Conservation (phyloP, 23 tunicate genomes). For the Ciona savignyi region DNA sequence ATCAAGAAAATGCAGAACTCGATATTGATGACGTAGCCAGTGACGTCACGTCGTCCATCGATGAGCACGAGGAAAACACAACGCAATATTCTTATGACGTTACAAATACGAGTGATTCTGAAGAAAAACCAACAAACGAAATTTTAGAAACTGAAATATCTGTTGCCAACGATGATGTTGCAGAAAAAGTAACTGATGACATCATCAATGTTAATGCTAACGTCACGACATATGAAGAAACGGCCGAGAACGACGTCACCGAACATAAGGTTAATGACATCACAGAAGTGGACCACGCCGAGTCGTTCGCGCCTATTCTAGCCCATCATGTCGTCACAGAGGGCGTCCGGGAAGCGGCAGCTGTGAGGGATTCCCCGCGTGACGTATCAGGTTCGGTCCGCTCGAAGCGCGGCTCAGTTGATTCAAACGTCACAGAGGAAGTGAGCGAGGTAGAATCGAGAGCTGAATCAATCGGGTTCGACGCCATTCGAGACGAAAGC, state of each 20-base stretch:
- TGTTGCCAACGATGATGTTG: conserved; percentile 1
- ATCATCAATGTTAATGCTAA: too few relatives aligned
- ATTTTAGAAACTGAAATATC: neutral
- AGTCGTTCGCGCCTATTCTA: neutral
- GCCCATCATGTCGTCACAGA: conserved; percentile 4
- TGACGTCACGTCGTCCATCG: too few relatives aligned
- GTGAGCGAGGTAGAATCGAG: neutral
- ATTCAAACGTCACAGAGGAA: too few relatives aligned
- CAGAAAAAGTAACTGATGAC: neutral
- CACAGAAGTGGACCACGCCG: neutral
- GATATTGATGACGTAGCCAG: too few relatives aligned
- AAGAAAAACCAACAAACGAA: neutral
- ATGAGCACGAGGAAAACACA: conserved; percentile 6
- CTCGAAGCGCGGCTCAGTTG: too few relatives aligned
- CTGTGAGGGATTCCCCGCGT: neutral
- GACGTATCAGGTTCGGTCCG: too few relatives aligned
- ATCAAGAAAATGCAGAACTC: neutral
- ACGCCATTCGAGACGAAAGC: too few relatives aligned
- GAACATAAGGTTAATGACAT: neutral
- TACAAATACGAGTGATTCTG: neutral
- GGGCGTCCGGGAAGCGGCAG: neutral
- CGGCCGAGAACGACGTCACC: too few relatives aligned
- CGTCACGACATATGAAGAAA: too few relatives aligned
- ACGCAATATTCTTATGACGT: neutral
- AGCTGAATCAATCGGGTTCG: neutral